Conservation (phyloP, 2,113 vertebrate species). For the Leptodactylus fuscus region DNA sequence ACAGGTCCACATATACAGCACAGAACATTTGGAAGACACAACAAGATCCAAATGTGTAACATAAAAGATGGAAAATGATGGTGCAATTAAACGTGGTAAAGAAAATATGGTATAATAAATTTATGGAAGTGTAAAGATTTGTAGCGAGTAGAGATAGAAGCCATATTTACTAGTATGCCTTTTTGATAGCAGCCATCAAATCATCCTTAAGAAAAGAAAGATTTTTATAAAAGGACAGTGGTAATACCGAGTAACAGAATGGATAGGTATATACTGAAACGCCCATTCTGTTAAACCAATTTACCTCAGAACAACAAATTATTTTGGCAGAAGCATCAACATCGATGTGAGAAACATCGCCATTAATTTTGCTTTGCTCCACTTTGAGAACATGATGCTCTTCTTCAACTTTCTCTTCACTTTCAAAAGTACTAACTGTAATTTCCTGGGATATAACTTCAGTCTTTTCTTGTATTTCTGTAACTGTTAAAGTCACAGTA, state of each 20-base stretch:
- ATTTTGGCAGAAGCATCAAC: constrained; percentile 87
- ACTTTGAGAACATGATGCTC: constrained; percentile 68
- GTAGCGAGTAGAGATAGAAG: constrained; percentile 61
- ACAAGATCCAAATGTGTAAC: neutral
- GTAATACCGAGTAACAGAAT: constrained; percentile 64
- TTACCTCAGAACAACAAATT: constrained; percentile 99
- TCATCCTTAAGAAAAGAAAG: constrained; percentile 63
- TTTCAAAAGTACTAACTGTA: constrained; percentile 64
- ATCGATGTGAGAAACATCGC: constrained; percentile 85
- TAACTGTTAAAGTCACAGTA: constrained; percentile 65
- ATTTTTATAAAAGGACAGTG: constrained; percentile 65
- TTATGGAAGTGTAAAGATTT: constrained; percentile 61
- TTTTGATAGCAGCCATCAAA: constrained; percentile 65
- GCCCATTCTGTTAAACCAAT: constrained; percentile 75
- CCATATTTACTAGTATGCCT: constrained; percentile 67
- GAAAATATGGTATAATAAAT: constrained; percentile 45
- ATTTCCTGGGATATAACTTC: constrained; percentile 68
- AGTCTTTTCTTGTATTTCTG: constrained; percentile 62
- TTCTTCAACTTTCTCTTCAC: constrained; percentile 68
- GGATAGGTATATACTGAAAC: constrained; percentile 65
- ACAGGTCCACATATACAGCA: neutral
- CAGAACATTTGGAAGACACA: neutral
- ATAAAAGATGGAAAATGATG: constrained; percentile 42
- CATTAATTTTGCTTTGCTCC: constrained; percentile 84
- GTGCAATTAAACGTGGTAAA: constrained; percentile 50